These are phyloP conservation scores for Cataglyphis cursor DNA, from an alignment of 2,888 invertebrate genomes.

Conservation along the genomic window DNA sequence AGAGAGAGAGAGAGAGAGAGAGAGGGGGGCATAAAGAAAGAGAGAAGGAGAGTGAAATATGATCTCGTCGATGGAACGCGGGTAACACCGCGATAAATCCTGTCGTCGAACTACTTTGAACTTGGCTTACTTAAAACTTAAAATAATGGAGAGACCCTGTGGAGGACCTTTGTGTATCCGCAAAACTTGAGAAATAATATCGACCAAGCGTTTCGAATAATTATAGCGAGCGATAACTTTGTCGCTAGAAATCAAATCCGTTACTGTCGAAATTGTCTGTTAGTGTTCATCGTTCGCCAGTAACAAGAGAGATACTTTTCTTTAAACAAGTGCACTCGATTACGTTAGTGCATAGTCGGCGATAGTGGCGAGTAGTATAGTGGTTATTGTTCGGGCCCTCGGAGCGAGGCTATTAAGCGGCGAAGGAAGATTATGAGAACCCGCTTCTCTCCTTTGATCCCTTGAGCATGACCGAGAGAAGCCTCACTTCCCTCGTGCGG, in stretches of 20 bases:
- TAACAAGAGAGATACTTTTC: constrained; percentile 28
- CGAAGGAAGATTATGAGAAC: constrained; percentile 72
- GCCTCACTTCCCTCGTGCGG: constrained; percentile 61
- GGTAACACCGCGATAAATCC: constrained; percentile 35
- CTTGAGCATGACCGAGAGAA: constrained; percentile 71
- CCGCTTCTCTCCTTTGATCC: constrained; percentile 70
- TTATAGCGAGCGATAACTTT: constrained; percentile 1
- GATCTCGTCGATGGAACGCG: constrained; percentile 21
- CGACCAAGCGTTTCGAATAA: constrained; percentile 6
- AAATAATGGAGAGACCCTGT: not conserved
- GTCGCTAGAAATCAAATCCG: not conserved
- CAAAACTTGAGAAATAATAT: not conserved
- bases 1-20: not conserved
- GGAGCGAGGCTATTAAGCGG: constrained; percentile 71
- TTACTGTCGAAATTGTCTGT: constrained; percentile 29
- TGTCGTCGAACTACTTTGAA: constrained; percentile 21
- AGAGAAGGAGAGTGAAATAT: constrained; percentile 16
- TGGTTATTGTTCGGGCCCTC: constrained; percentile 70
- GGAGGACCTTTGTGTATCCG: not conserved
- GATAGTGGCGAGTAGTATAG: constrained; percentile 51
- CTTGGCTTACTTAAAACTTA: constrained; percentile 12
- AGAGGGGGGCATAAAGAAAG: not conserved
- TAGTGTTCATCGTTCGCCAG: constrained; percentile 21
- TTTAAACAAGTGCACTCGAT: constrained; percentile 42
- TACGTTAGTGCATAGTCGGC: constrained; percentile 43